Percentiles rank a stretch among this genome's conserved stretches.
These are phyloP conservation scores for Pagrus major DNA, from an alignment of 2,113 vertebrate species.

Conservation along the genomic window DNA sequence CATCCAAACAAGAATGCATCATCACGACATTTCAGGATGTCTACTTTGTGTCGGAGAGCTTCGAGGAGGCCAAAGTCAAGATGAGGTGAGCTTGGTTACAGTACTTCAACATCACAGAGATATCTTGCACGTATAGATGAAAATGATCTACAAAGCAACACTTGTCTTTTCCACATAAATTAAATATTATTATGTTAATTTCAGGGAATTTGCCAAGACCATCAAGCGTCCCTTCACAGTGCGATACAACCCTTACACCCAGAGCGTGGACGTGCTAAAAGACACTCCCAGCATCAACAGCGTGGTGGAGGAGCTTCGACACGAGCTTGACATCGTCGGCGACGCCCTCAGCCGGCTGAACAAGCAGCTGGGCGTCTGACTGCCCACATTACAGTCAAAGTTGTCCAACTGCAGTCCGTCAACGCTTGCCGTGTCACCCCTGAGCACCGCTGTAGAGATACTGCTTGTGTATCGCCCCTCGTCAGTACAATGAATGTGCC, in stretches of 20 bases:
- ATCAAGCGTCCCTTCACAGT: slow-evolving; percentile 97
- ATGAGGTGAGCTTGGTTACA: slow-evolving; percentile 88
- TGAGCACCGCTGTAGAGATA: slow-evolving; percentile 42
- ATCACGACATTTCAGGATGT: slow-evolving; percentile 97
- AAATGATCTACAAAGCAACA: not conserved
- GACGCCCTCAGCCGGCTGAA: slow-evolving; percentile 93
- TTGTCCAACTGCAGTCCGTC: slow-evolving; percentile 10
- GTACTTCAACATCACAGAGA: not conserved
- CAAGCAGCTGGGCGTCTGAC: slow-evolving; percentile 88
- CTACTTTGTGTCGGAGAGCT: slow-evolving; percentile 96
- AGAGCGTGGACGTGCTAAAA: slow-evolving; percentile 93
- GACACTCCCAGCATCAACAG: slow-evolving; percentile 92
- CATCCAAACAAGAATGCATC: slow-evolving; percentile 94
- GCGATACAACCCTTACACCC: slow-evolving; percentile 96
- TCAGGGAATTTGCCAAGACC: slow-evolving; percentile 97
- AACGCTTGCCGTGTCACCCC: slow-evolving; percentile 19
- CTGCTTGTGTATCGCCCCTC: slow-evolving; percentile 54
- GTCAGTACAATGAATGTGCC: slow-evolving; percentile 68
- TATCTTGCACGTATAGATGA: not conserved
- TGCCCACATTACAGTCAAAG: not conserved
- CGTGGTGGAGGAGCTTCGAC: slow-evolving; percentile 91
- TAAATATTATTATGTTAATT: slow-evolving; percentile 15
- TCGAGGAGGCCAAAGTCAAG: slow-evolving; percentile 96
- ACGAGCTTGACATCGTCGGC: slow-evolving; percentile 93
- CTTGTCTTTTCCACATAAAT: not conserved